Evolutionary conservation across 1,140 invertebrate species (phyloP).

Genomic region (Panagrolaimus sp.): DNA sequence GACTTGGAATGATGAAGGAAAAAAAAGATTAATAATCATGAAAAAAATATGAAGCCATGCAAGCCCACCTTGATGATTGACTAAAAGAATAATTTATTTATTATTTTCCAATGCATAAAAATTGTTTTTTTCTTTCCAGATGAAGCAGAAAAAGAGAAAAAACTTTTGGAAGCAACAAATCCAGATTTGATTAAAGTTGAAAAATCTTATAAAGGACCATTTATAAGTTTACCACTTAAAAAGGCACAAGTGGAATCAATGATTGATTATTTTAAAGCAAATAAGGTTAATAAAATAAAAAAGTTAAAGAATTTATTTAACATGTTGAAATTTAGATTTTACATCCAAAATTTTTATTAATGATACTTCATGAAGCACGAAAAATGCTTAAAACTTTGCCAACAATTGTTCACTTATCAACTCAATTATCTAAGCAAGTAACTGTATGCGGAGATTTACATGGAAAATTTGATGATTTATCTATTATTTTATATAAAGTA

Average conservation of each 20-base stretch:
- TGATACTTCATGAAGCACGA: conserved; percentile 73
- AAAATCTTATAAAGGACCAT: conserved; percentile 69
- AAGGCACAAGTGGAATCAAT: conserved; percentile 71
- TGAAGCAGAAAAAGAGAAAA: conserved; percentile 53
- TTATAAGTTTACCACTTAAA: conserved; percentile 71
- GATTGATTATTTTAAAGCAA: conserved; percentile 71
- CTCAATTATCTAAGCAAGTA: conserved; percentile 76
- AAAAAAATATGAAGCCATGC: no score
- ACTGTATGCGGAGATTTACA: conserved; percentile 87
- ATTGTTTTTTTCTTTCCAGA: conserved; percentile 27
- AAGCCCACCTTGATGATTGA: no score
- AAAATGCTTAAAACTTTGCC: conserved; percentile 70
- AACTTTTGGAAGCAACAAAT: conserved; percentile 58
- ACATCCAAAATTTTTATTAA: conserved; percentile 75
- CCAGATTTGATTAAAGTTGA: conserved; percentile 61
- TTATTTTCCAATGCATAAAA: neutral
- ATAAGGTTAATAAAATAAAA: conserved; percentile 59
- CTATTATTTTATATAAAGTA: conserved; percentile 85
- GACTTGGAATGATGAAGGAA: neutral
- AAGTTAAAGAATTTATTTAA: neutral
- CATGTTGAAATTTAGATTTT: conserved; percentile 67
- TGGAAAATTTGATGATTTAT: conserved; percentile 81
- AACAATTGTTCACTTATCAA: conserved; percentile 76
- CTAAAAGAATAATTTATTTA: no score
- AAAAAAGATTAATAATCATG: conserved; percentile 5